A percentile compares a stretch with the other conserved stretches of the same genome.
Evolutionary conservation across 2,113 vertebrate species (phyloP).

Genomic region (Ceyx cyanopectus): DNA sequence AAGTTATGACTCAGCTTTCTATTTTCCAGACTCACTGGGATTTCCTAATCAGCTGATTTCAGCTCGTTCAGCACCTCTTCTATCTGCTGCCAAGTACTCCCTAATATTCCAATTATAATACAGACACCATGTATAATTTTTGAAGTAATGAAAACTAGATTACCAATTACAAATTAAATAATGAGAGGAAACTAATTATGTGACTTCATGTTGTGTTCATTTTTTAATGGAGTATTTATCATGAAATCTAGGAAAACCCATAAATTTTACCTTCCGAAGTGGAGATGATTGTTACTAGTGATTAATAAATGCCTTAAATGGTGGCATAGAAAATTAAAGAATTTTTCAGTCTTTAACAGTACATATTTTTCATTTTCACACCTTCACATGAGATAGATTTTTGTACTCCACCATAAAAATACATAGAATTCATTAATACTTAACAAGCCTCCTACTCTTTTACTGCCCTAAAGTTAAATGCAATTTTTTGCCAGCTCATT

Average conservation of each 20-base stretch:
- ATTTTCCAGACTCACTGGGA: not conserved
- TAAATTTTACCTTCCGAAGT: not conserved
- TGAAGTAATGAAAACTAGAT: not conserved
- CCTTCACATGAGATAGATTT: not conserved
- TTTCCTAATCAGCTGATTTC: not conserved
- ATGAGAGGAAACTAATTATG: not conserved
- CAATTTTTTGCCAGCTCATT: conserved; percentile 2
- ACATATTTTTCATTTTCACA: not conserved
- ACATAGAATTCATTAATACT: not conserved
- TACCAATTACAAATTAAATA: not conserved
- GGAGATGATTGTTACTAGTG: not conserved
- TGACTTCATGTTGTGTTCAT: not conserved
- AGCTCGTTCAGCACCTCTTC: not conserved
- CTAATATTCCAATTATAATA: not conserved
- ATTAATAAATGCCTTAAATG: not conserved
- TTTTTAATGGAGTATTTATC: not conserved
- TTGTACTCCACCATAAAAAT: not conserved
- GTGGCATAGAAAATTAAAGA: not conserved
- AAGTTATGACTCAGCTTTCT: not conserved
- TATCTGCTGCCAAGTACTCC: not conserved
- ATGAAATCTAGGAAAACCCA: not conserved
- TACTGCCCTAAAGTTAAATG: not conserved
- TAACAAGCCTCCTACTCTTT: not conserved
- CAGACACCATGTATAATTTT: not conserved
- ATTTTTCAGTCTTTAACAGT: not conserved